phyloP scores from a whole-genome alignment of 2,888 invertebrate species.

The Temnothorax rugatulus region DNA sequence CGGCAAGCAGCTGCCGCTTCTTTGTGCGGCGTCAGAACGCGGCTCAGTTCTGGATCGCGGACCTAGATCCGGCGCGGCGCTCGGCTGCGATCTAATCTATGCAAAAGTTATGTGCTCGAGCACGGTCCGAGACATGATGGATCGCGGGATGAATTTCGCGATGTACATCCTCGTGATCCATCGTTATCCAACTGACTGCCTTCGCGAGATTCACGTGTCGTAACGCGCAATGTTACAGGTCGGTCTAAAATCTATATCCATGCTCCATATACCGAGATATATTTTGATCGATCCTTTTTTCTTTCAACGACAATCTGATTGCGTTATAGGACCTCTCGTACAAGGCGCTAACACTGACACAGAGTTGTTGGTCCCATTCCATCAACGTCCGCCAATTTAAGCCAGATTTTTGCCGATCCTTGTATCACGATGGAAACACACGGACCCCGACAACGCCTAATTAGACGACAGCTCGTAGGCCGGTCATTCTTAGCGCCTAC shows the following conservation, averaged over 20 bases:
- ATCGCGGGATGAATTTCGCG: conserved; percentile 32
- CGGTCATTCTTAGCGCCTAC: conserved; percentile 70
- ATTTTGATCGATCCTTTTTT: neutral
- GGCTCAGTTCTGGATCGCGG: conserved; percentile 23
- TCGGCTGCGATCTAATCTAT: conserved; percentile 56
- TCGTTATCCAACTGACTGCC: conserved; percentile 22
- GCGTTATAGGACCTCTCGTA: neutral
- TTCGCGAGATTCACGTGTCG: conserved; percentile 32
- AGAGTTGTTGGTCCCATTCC: neutral
- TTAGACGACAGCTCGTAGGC: conserved; percentile 73
- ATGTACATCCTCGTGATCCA: conserved; percentile 29
- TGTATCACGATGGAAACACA: conserved; percentile 57
- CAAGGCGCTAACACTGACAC: neutral
- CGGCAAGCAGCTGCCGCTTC: conserved; percentile 81
- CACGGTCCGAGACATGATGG: conserved; percentile 39
- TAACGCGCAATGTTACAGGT: conserved; percentile 12
- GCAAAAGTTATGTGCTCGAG: conserved; percentile 47
- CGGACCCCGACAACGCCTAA: conserved; percentile 66
- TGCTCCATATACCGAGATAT: neutral
- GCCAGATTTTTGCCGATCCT: conserved; percentile 19
- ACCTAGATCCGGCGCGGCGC: conserved; percentile 40
- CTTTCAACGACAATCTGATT: conserved; percentile 5
- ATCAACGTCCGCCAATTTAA: conserved; percentile 26
- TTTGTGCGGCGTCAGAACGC: conserved; percentile 69
- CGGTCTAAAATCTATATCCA: neutral